Conservation (phyloP, 2,797 vertebrate genomes). For the Notolabrus celidotus region DNA sequence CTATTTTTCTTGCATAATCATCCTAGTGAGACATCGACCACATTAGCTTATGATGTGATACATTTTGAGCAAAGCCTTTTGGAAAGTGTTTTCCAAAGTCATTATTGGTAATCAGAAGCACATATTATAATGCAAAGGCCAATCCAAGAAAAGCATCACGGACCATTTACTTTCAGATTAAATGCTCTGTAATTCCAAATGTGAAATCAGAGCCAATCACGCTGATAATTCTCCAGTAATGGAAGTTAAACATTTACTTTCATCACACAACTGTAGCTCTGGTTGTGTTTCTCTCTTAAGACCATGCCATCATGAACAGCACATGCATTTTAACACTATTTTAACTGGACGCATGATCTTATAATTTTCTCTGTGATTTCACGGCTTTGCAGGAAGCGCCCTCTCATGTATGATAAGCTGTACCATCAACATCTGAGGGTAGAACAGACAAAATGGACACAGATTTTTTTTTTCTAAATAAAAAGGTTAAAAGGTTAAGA, state of each 20-base stretch:
- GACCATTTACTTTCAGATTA: slow-evolving; percentile 68
- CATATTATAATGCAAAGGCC: slow-evolving; percentile 58
- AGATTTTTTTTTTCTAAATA: no score
- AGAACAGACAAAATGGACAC: no score
- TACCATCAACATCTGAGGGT: no score
- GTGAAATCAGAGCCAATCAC: slow-evolving; percentile 55
- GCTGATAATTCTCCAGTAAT: slow-evolving; percentile 40
- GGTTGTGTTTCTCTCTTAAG: slow-evolving; percentile 2
- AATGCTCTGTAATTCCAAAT: slow-evolving; percentile 60
- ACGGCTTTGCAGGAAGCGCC: no score
- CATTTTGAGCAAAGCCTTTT: slow-evolving; percentile 56
- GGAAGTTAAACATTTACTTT: slow-evolving; percentile 52
- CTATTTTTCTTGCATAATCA: slow-evolving; percentile 59
- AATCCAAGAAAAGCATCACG: slow-evolving; percentile 78
- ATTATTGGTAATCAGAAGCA: slow-evolving; percentile 76
- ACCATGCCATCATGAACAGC: neutral
- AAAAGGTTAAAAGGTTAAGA: no score
- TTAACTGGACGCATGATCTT: no score
- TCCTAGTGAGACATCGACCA: slow-evolving; percentile 31
- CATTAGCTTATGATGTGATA: slow-evolving; percentile 55
- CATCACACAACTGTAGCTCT: slow-evolving; percentile 11
- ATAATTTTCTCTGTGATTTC: no score
- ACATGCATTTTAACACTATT: no score
- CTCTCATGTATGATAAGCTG: no score
- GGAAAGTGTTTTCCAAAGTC: slow-evolving; percentile 66